Base-by-base conservation (phyloP, 2,888 invertebrate species). In the Endotricha flammealis region DNA sequence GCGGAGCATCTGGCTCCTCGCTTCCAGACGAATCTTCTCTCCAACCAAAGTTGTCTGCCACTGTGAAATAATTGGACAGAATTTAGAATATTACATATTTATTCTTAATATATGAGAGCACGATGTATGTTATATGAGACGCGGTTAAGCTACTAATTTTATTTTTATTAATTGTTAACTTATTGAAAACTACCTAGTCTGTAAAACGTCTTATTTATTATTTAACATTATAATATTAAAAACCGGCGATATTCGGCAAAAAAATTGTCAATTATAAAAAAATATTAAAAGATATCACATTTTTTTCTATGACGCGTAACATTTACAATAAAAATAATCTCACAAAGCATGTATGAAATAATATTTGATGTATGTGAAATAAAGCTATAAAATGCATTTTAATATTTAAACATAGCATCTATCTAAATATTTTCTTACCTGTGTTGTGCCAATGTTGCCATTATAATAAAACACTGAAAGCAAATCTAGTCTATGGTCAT, bases 21-120 rank as follows among this genome's bases (percentile, higher is more conserved):
- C 87, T 87, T 0, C 87, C 86, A 0, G 87, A 87, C 0, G 87
- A 87, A 32, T 87, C 87, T 35, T 87, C 87, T 0, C 81, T 71
- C 85, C 87, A 87, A 1, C 69, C 63, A 35, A 77, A 79, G 46
- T 73, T 76, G 33, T 86, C 86, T 1, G 78, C 68, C 41, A 75
- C 83, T 85, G 66, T 2, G 23, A 32, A 2, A 12, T 23, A 1
- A 36, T 12, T 9, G 27, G 6, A 23, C 2, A 28, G 29, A 24
- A 2, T 9, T 24, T n/a, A 28, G n/a, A 12, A 11, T 4, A 3
- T n/a, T 28, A 4, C 5, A 1, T n/a, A 12, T 13, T 3, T 13
- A 28, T 12, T 6, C 6, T 8, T 2, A 20, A 20, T 8, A 20
- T 20, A 20, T 20, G 20, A 20, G 4, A 20, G 20, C 20, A n/a